phyloP scores from a whole-genome alignment of 2,797 vertebrate genomes.

The Fistularia commersonii region DNA sequence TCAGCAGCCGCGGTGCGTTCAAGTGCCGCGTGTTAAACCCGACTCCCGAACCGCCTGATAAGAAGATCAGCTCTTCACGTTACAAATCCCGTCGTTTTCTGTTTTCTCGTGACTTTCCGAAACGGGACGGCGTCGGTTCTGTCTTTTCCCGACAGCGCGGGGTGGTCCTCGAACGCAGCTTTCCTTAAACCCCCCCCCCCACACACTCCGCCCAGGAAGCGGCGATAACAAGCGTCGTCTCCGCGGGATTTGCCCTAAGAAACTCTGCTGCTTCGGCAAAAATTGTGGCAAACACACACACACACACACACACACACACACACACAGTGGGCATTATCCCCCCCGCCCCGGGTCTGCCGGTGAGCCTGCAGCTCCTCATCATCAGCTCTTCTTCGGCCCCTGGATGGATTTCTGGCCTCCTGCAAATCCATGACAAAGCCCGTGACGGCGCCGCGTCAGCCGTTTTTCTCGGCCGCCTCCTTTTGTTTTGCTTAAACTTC shows the following conservation, averaged over 20 bases:
- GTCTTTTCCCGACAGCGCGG: too few species aligned
- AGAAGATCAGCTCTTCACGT: too few species aligned
- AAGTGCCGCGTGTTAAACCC: too few species aligned
- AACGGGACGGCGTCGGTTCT: too few species aligned
- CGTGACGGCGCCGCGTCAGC: constrained; percentile 63
- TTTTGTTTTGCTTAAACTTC: constrained; percentile 40
- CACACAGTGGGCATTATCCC: constrained; percentile 37
- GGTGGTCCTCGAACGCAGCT: constrained; percentile 24
- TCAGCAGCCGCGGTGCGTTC: too few species aligned
- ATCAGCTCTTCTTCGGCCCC: constrained; percentile 60
- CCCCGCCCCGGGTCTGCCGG: constrained; percentile 11
- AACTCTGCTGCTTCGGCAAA: constrained; percentile 34
- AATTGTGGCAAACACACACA: constrained; percentile 12
- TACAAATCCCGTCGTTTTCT: too few species aligned
- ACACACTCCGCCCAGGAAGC: constrained; percentile 16
- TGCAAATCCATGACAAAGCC: constrained; percentile 62
- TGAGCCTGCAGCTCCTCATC: constrained; percentile 41
- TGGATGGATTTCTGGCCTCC: constrained; percentile 41
- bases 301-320: constrained; percentile 10
- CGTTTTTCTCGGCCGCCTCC: constrained; percentile 42
- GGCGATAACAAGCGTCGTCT: constrained; percentile 36
- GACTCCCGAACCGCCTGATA: too few species aligned
- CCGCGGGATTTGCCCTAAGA: constrained; percentile 35
- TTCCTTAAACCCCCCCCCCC: too few species aligned
- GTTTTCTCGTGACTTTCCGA: too few species aligned